Evolutionary conservation across 2,888 invertebrate species (phyloP).

Genomic region (Muschampia staudingeri): DNA sequence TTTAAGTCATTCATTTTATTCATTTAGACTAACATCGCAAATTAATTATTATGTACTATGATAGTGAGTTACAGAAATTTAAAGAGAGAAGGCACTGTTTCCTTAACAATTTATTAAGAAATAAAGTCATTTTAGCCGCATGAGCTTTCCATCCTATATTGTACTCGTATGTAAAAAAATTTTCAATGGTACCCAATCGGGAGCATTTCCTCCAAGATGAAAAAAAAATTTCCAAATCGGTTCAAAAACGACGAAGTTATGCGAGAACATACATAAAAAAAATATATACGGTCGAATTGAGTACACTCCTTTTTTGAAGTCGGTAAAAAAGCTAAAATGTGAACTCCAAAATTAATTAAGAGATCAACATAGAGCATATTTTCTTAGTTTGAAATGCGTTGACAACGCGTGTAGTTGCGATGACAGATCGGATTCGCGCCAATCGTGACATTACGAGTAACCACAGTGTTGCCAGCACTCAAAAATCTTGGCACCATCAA

Average conservation of each 20-base stretch:
- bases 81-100: not conserved
- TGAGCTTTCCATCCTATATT: too few species aligned
- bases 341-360: not conserved
- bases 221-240: too few species aligned
- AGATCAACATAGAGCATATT: not conserved
- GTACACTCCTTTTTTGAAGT: too few species aligned
- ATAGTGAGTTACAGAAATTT: not conserved
- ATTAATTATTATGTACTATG: not conserved
- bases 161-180: too few species aligned
- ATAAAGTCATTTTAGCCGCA: too few species aligned
- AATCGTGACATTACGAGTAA: conserved; percentile 66
- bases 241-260: too few species aligned
- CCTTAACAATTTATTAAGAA: too few species aligned
- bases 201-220: too few species aligned
- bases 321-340: not conserved
- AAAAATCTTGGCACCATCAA: conserved; percentile 71
- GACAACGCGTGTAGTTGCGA: conserved; percentile 58
- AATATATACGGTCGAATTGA: too few species aligned
- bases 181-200: too few species aligned
- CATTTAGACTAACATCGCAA: not conserved
- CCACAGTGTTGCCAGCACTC: conserved; percentile 70
- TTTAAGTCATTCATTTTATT: not conserved
- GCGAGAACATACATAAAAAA: too few species aligned
- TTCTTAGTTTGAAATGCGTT: conserved; percentile 46
- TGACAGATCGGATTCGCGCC: conserved; percentile 66